A percentile compares a stretch with the other conserved stretches of the same genome.
phyloP scores from a whole-genome alignment of 2,797 vertebrate species.

The Iguana delicatissima region DNA sequence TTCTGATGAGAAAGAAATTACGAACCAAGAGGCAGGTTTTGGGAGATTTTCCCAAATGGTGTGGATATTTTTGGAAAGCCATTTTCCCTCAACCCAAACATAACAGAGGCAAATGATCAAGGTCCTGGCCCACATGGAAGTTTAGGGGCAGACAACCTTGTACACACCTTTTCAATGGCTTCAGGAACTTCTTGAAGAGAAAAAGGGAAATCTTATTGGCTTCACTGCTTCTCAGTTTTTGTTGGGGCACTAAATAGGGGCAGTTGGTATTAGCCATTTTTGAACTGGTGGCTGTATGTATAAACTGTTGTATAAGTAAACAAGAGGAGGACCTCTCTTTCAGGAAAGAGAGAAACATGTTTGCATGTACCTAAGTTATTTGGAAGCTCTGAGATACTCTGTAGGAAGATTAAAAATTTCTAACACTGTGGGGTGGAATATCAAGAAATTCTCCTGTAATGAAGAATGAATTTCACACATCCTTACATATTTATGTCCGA shows the following conservation, averaged over 20 bases:
- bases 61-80: neutral
- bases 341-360: neutral
- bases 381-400: neutral
- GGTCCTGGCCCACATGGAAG: neutral
- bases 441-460: neutral
- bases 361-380: neutral
- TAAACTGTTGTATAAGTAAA: neutral
- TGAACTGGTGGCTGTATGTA: neutral
- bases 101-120: neutral
- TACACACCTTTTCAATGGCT: neutral
- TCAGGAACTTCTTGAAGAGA: neutral
- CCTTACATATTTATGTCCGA: neutral
- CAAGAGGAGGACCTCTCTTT: neutral
- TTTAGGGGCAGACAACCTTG: neutral
- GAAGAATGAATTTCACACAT: neutral
- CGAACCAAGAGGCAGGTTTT: neutral
- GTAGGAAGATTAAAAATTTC: neutral
- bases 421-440: neutral
- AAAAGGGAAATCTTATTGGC: neutral
- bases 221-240: neutral
- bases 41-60: neutral
- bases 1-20: neutral
- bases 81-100: neutral
- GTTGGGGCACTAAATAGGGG: no score
- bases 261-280: neutral